phyloP scores from a whole-genome alignment of 2,113 vertebrate species.

The Caracal caracal region DNA sequence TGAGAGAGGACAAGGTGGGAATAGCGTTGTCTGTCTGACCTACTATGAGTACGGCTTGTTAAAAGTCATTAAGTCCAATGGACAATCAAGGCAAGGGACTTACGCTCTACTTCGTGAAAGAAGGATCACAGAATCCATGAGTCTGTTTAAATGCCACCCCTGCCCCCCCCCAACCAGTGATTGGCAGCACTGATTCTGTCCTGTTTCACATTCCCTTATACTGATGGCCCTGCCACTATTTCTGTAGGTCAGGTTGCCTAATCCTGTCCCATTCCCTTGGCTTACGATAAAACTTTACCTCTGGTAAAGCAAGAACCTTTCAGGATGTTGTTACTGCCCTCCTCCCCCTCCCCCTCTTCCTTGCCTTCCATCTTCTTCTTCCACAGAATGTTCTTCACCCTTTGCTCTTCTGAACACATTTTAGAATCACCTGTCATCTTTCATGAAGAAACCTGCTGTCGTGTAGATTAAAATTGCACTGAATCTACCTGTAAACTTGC shows the following conservation, averaged over 20 bases:
- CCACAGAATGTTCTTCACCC: not conserved
- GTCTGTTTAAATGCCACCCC: not conserved
- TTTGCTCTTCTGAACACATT: not conserved
- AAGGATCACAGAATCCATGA: not conserved
- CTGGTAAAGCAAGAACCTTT: not conserved
- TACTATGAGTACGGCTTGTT: not conserved
- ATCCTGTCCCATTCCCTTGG: not conserved
- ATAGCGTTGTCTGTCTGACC: not conserved
- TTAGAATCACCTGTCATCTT: not conserved
- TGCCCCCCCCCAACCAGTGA: not conserved
- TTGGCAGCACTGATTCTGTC: not conserved
- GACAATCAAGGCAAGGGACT: not conserved
- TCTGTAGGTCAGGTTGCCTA: not conserved
- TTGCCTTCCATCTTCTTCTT: not conserved
- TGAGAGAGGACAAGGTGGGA: too few relatives aligned
- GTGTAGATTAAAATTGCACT: not conserved
- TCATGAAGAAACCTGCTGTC: not conserved
- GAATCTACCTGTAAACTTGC: not conserved
- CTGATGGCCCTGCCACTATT: not conserved
- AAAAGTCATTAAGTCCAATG: not conserved
- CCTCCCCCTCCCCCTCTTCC: too few relatives aligned
- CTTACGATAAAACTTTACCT: not conserved
- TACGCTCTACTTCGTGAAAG: not conserved
- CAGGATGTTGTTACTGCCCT: rapidly evolving
- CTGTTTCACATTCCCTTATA: not conserved